Evolutionary conservation across 2,113 vertebrate species (phyloP), one percentile per base, ranked within the genome.

Genomic region (Neodon shergylaensis): DNA sequence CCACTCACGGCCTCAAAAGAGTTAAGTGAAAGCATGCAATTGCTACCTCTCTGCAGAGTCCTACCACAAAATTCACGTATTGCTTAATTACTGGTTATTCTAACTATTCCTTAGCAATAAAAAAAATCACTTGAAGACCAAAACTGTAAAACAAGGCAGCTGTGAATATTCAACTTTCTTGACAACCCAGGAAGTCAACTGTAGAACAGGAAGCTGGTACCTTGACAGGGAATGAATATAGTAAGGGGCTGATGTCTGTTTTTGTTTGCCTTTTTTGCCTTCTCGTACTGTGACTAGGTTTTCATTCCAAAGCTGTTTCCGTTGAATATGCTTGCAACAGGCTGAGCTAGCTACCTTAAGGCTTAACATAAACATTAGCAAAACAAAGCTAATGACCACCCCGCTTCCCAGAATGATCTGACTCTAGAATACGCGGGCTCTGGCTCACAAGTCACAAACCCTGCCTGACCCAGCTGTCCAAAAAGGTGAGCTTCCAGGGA

Each of bases 281-380:
- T 66, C 24, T 54, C 31, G 44, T 84, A 28, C 81, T 42, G 36
- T 82, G 52, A 58, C 78, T 76, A 92, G 47, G 70, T 83, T 86
- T 73, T 92, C 33, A 65, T 42, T 91, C n/a, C 79, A 95, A 90
- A 78, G 63, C 58, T 49, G 0, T n/a, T 88, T 22, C 42, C 49
- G 52, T 91, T 93, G 47, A 95, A 90, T 5, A 77, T 1, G 5
- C 36, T 54, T n/a, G 47, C n/a, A 39, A 52, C 39, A 54, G 16
- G 52, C n/a, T 77, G 66, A 91, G 72, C 31, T 94, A 91, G 72
- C 31, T 94, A 44, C 61, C 72, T 91, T 63, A 93, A 94, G 36
- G 84, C 42, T 36, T 70, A 90, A 49, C 63, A 86, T 14, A 36
- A 52, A 52, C 49, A 52, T 52, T 52, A 52, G 65, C 28, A 74